Evolutionary conservation across 2,888 invertebrate species (phyloP).

Genomic region (Tortrix viridana): DNA sequence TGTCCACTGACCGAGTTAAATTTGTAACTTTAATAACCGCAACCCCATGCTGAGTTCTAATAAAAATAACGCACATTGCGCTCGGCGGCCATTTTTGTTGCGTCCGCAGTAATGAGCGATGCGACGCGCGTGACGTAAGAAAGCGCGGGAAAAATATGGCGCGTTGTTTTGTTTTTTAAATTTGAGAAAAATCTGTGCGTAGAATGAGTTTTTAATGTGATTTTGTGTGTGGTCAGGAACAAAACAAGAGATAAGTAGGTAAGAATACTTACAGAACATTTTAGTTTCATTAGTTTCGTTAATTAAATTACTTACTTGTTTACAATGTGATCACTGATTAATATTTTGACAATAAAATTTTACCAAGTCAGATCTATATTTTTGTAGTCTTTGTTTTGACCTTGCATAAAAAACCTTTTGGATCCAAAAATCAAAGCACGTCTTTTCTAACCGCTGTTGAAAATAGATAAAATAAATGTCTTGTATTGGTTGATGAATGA

Average conservation of each 20-base stretch:
- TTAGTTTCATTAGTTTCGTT: no score
- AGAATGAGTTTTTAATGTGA: not conserved
- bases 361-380: no score
- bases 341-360: no score
- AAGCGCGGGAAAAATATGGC: slow-evolving; percentile 53
- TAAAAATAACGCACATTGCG: slow-evolving; percentile 66
- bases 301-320: no score
- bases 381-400: no score
- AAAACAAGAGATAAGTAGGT: not conserved
- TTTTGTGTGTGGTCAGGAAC: not conserved
- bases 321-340: no score
- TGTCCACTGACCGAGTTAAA: not conserved
- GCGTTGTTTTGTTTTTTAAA: slow-evolving; percentile 42
- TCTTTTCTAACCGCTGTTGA: no score
- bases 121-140: slow-evolving; percentile 61
- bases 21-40: slow-evolving; percentile 45
- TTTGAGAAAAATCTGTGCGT: slow-evolving; percentile 1
- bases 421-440: no score
- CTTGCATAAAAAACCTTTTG: no score
- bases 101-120: slow-evolving; percentile 65
- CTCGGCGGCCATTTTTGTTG: slow-evolving; percentile 64
- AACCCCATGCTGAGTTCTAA: slow-evolving; percentile 78
- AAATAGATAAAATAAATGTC: no score
- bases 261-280: not conserved
- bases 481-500: no score